Evolutionary conservation across 2,797 vertebrate genomes (phyloP), one percentile per base, ranked within the genome.

Genomic region (Anisognathus igniventris): DNA sequence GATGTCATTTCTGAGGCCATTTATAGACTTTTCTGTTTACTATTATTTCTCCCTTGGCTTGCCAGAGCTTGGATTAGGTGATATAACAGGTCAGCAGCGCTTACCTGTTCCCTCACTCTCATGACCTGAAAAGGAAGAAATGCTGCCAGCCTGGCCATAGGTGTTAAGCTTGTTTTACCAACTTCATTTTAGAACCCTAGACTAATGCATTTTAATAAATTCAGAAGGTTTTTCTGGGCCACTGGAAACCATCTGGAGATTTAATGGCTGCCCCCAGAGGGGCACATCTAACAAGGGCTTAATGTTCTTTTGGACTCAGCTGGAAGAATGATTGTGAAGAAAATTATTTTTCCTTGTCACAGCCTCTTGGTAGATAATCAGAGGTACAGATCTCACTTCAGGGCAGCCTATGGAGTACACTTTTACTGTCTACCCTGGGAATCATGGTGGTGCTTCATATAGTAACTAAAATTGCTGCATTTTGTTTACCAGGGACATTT

Each of bases 1-100:
- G 96, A 96, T 97, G 96, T 96, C n/a, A 22, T 91, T 97, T 97
- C 92, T 97, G 95, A 92, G 97, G 92, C 94, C 91, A 95, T 97
- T 97, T 95, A 94, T 89, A 96, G 93, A 88, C 80, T 96, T 97
- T 77, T 79, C 86, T 96, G 90, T 84, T 90, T 92, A 91, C 90
- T 84, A 57, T 94, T 91, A 88, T 92, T 96, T 96, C 91, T 94
- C 47, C 61, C 47, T 65, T 88, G 56, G 44, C 47, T 88, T 86
- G 57, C 68, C 58, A 91, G 57, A 88, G 54, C 19, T 23, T 11
- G 27, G 86, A 91, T 92, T 86, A 79, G 83, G 56, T 92, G 91
- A 92, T 77, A 20, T 15, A 96, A 78, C 54, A 72, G 76, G 78
- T 94, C 45, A 74, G 67, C 61, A 78, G 53, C 35, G 79, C 86